Base-by-base conservation (phyloP, 2,888 invertebrate species). In the Trachelus tabidus region DNA sequence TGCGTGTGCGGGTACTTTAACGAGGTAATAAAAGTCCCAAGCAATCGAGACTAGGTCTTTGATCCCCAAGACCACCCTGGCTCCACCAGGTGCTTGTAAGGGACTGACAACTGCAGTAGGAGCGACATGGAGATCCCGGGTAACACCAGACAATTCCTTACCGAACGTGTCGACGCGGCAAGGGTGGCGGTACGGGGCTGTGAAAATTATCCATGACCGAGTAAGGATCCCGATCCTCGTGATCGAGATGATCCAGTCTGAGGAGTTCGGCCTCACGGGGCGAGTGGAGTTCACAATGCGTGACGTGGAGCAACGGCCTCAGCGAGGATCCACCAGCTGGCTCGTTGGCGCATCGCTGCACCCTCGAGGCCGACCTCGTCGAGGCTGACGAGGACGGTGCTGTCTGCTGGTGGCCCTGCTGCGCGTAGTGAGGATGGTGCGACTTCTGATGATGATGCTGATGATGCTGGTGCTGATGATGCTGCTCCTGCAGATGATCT, bases 201-300 rank as follows among this genome's bases (percentile, higher is more conserved):
- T 90, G 90, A 86, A 90, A 90, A 84, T 90, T 90, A 84, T 91
- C 91, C 91, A 91, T 91, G 88, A 91, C 90, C 77, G 90, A 88
- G 83, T 91, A 91, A 11, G 89, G 83, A 80, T 85, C 85, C 34
- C 83, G 83, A 76, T 84, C 90, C 84, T 90, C 87, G 77, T 84
- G 87, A 80, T 91, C 91, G 78, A 91, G 89, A 80, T 91, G 91
- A 79, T 91, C 91, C 76, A 91, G 87, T 79, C 91, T 82, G 35
- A 91, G 85, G 12, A 91, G 86, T 83, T 91, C 91, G 77, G 90
- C 88, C 82, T 91, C 91, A 77, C 91, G 86, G 1, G 91, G 90
- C 80, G 91, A 90, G 80, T 91, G 91, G 23, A 91, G 85, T 78
- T 91, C 91, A 87, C 91, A 91, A 77, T 91, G 91, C 30, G 91